phyloP scores from a whole-genome alignment of 1,140 invertebrate species.

The Steinernema feltiae region DNA sequence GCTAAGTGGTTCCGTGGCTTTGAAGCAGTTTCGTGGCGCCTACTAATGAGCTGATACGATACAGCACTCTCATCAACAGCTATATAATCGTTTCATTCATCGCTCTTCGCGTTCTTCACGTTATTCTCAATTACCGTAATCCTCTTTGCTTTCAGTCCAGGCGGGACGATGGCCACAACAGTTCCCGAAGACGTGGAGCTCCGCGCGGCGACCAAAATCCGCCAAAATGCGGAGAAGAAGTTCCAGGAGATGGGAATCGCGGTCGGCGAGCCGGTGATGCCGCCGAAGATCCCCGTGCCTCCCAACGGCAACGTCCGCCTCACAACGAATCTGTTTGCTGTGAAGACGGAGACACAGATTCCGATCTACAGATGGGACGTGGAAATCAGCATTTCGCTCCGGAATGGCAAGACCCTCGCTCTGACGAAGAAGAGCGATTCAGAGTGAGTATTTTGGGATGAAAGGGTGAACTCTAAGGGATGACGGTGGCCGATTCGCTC shows the following conservation, averaged over 20 bases:
- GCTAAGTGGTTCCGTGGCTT: too few relatives aligned
- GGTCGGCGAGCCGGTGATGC: not conserved
- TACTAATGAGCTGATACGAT: too few relatives aligned
- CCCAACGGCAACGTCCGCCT: not conserved
- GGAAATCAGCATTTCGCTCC: not conserved
- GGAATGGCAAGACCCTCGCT: not conserved
- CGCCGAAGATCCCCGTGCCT: not conserved
- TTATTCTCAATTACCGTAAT: too few relatives aligned
- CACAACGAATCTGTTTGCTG: not conserved
- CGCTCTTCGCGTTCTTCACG: too few relatives aligned
- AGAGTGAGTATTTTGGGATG: not conserved
- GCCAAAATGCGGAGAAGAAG: not conserved
- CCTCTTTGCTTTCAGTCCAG: too few relatives aligned
- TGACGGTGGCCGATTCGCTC: too few relatives aligned
- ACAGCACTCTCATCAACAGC: too few relatives aligned
- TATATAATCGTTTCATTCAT: too few relatives aligned
- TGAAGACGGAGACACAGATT: not conserved
- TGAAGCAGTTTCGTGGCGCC: too few relatives aligned
- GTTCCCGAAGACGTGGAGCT: not conserved
- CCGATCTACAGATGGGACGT: not conserved
- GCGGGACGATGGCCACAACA: too few relatives aligned
- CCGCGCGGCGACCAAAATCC: not conserved
- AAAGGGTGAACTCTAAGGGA: not conserved
- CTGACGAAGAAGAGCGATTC: not conserved
- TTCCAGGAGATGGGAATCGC: not conserved